Conservation (phyloP, 2,888 invertebrate species). For the Tipula helvola region DNA sequence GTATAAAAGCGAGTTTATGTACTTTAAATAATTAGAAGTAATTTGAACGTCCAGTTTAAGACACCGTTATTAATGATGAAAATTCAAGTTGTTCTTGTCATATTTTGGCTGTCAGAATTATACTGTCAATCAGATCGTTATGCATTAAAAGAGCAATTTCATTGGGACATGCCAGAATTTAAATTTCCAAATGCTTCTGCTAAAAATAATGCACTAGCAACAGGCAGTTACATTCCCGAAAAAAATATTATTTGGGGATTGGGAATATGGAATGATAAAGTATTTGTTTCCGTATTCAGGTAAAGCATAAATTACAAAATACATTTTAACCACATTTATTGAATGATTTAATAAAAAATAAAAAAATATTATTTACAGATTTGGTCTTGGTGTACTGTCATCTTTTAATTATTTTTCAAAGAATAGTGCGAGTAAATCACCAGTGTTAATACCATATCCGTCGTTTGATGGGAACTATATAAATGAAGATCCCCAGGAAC, state of each 20-base stretch:
- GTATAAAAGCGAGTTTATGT: background rate
- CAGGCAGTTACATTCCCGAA: background rate
- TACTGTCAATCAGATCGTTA: background rate
- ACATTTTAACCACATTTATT: background rate
- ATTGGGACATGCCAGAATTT: background rate
- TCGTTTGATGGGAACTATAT: conserved; percentile 55
- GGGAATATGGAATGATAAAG: background rate
- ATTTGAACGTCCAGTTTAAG: background rate
- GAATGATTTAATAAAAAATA: background rate
- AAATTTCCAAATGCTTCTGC: background rate
- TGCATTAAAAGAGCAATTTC: background rate
- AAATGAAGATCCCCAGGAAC: background rate
- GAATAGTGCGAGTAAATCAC: conserved; percentile 45
- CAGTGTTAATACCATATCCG: conserved; percentile 61
- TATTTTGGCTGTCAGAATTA: background rate
- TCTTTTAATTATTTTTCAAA: conserved; percentile 54
- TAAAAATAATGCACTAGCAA: background rate
- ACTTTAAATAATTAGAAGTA: background rate
- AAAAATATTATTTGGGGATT: background rate
- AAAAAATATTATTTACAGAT: conserved; percentile 28
- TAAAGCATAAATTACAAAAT: background rate
- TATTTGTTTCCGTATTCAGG: background rate
- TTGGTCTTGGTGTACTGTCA: conserved; percentile 58
- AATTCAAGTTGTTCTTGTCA: background rate
- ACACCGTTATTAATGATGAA: background rate